Evolutionary conservation across 2,113 vertebrate species (phyloP), one percentile per base, ranked within the genome.

Genomic region (Aepyceros melampus): DNA sequence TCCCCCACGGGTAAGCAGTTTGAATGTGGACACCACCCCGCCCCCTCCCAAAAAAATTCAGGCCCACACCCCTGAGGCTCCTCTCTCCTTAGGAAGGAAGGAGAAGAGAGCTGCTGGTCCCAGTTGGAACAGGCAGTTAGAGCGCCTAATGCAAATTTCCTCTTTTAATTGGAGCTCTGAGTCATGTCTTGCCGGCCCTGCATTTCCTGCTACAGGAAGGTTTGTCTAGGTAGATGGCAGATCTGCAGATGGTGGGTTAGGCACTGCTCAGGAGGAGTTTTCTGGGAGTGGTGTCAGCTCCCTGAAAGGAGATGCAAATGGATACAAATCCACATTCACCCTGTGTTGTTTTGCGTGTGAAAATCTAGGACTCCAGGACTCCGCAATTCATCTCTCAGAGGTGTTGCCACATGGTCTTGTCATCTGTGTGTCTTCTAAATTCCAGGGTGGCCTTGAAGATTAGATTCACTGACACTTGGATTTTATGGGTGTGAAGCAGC

Each of bases 91-190:
- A 2, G 93, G 95, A 67, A 91, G 92, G 64, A 47, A 76, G 47
- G 17, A 33, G 78, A 51, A 53, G 76, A 55, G n/a, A 31, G 58
- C 31, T 84, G 91, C 87, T 71, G 33, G 51, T 96, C n/a, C 58
- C 92, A 56, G 82, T 74, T 87, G 97, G 94, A 87, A 74, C 88
- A 91, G 95, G 85, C 97, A 90, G 84, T 31, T 8, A 13, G 84
- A 33, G 11, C 10, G 33, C 88, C 29, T 29, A 21, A 94, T 78
- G 97, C 92, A 82, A 87, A 94, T 94, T 71, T 83, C 95, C 96
- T 74, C 58, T 40, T 83, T 83, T 86, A 92, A 94, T 89, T 87
- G 92, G 95, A 47, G 76, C 81, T 87, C 56, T 60, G 96, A 94
- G 91, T 96, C 93, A 33, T 31, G 91, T 90, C 96, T 71, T 96